A percentile compares a stretch with the other conserved stretches of the same genome.
phyloP scores from a whole-genome alignment of 2,888 invertebrate species.

The Mimas tiliae region DNA sequence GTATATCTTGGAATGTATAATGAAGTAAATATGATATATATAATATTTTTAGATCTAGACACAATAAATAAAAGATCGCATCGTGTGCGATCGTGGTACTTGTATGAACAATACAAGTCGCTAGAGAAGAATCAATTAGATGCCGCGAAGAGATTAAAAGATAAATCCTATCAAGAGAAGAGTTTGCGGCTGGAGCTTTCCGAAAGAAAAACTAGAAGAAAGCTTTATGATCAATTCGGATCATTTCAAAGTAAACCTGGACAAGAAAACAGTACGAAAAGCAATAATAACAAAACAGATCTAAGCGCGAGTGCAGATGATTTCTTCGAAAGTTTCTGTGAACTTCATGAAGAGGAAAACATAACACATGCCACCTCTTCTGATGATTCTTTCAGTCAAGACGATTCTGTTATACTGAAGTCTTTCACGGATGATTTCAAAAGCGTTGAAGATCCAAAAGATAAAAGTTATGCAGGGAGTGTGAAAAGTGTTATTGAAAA shows the following conservation, averaged over 20 bases:
- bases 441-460: slow-evolving; percentile 45
- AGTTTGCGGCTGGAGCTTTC: slow-evolving; percentile 65
- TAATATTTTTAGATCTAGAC: slow-evolving; percentile 58
- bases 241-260: slow-evolving; percentile 53
- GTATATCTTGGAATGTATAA: too few relatives aligned
- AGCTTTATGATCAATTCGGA: slow-evolving; percentile 56
- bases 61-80: slow-evolving; percentile 61
- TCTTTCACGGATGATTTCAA: slow-evolving; percentile 49
- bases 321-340: slow-evolving; percentile 63
- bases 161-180: slow-evolving; percentile 64
- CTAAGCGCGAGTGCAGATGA: slow-evolving; percentile 57
- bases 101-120: slow-evolving; percentile 76
- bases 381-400: slow-evolving; percentile 47
- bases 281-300: slow-evolving; percentile 42
- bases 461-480: slow-evolving; percentile 48
- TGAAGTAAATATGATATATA: too few relatives aligned
- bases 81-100: slow-evolving; percentile 75
- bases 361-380: slow-evolving; percentile 38
- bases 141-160: slow-evolving; percentile 63
- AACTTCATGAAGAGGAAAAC: slow-evolving; percentile 53
- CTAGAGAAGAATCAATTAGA: slow-evolving; percentile 69
- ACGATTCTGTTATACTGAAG: slow-evolving; percentile 44
- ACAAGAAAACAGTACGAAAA: slow-evolving; percentile 43
- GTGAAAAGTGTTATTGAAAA: slow-evolving; percentile 54
- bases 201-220: slow-evolving; percentile 65